These are phyloP conservation scores for Autographa pulchrina DNA, from an alignment of 2,888 invertebrate genomes.

Conservation along the genomic window DNA sequence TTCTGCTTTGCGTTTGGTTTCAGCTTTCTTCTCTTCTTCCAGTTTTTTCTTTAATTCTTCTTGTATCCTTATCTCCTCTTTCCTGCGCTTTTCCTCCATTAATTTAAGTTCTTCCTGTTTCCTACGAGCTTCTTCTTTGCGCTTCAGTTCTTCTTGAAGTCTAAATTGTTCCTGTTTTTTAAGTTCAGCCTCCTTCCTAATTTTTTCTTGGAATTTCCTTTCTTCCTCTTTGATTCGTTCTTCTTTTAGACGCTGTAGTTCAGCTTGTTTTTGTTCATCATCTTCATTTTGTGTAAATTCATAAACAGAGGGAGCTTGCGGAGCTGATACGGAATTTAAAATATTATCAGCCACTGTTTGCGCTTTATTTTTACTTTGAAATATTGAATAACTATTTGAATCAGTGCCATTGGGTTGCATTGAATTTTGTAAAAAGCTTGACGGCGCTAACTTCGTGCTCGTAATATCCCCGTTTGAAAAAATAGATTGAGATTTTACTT, in stretches of 20 bases:
- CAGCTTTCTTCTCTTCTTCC: conserved; percentile 77
- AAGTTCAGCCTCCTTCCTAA: conserved; percentile 59
- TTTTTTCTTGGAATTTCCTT: conserved; percentile 61
- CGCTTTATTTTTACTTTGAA: conserved; percentile 80
- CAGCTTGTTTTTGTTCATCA: conserved; percentile 51
- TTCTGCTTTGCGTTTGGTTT: conserved; percentile 76
- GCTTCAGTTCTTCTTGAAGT: conserved; percentile 59
- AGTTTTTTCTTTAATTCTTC: conserved; percentile 74
- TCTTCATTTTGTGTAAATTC: conserved; percentile 75
- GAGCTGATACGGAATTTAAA: conserved; percentile 70
- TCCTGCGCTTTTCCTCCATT: conserved; percentile 71
- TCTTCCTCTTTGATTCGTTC: conserved; percentile 69
- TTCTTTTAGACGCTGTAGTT: conserved; percentile 60
- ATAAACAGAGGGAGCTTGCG: conserved; percentile 68
- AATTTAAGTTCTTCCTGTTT: conserved; percentile 61
- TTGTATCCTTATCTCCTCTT: conserved; percentile 74
- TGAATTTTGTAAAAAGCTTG: conserved; percentile 79
- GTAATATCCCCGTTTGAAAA: conserved; percentile 70
- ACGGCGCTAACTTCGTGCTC: conserved; percentile 71
- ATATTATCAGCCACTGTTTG: conserved; percentile 78
- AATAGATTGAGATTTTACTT: conserved; percentile 54
- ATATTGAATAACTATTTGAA: conserved; percentile 74
- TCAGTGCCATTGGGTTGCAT: conserved; percentile 62
- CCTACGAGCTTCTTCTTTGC: conserved; percentile 58
- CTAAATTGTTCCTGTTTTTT: conserved; percentile 61